phyloP scores from a whole-genome alignment of 1,140 invertebrate species.

The Apis florea region DNA sequence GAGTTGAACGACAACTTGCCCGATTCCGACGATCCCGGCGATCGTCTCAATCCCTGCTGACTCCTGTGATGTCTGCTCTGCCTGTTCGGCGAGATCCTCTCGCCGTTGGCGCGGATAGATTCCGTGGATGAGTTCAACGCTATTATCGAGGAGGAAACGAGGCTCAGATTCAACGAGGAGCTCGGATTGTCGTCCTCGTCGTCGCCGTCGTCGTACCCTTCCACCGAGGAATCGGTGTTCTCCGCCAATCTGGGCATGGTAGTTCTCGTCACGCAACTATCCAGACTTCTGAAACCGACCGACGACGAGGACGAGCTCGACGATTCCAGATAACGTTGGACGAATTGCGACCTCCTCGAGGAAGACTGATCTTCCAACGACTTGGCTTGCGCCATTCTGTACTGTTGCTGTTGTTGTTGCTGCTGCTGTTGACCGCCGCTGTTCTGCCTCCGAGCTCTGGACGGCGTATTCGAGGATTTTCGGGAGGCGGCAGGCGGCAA shows the following conservation, averaged over 20 bases:
- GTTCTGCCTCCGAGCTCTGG: conserved; percentile 62
- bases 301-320: conserved; percentile 82
- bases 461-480: conserved; percentile 54
- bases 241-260: conserved; percentile 82
- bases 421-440: conserved; percentile 56
- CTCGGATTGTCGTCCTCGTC: conserved; percentile 81
- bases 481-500: conserved; percentile 66
- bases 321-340: conserved; percentile 80
- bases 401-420: conserved; percentile 72
- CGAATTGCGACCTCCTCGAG: conserved; percentile 79
- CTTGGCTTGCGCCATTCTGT: conserved; percentile 81
- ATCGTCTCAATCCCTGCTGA: conserved; percentile 75
- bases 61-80: conserved; percentile 69
- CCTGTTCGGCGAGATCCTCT: conserved; percentile 77
- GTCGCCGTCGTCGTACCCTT: conserved; percentile 82
- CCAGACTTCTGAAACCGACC: conserved; percentile 82
- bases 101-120: conserved; percentile 67
- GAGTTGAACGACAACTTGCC: conserved; percentile 78
- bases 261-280: conserved; percentile 78
- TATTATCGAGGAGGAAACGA: conserved; percentile 59
- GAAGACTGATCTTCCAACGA: conserved; percentile 81
- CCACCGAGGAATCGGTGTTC: conserved; percentile 82
- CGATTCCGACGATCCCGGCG: conserved; percentile 78
- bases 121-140: conserved; percentile 73
- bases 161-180: conserved; percentile 76